phyloP scores from a whole-genome alignment of 2,113 vertebrate species.

The Montifringilla adamsi region DNA sequence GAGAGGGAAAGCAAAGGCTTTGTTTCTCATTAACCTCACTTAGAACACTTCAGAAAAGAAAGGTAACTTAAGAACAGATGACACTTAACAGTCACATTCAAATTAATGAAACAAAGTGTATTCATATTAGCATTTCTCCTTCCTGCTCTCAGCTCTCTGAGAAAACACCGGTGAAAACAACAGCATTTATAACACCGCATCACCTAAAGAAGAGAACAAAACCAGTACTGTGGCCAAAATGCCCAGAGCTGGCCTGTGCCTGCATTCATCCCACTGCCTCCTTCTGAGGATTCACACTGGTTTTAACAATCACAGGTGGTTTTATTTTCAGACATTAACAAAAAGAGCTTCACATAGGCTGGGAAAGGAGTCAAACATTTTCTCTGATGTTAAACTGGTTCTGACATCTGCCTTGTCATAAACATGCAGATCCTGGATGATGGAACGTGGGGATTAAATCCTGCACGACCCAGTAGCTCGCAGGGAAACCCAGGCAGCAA shows the following conservation, averaged over 20 bases:
- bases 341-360: neutral
- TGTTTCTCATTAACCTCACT: neutral
- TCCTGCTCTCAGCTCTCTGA: neutral
- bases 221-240: neutral
- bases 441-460: rapidly evolving
- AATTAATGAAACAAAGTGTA: neutral
- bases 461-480: neutral
- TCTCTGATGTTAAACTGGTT: neutral
- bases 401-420: neutral
- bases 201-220: neutral
- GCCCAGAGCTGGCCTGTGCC: neutral
- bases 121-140: neutral
- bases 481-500: neutral
- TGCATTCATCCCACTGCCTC: neutral
- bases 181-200: rapidly evolving
- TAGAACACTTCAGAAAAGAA: neutral
- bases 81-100: neutral
- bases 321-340: neutral
- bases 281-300: rapidly evolving
- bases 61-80: neutral
- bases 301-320: neutral
- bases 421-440: neutral
- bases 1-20: neutral
- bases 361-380: neutral
- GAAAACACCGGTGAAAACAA: neutral